Evolutionary conservation across 2,113 vertebrate species (phyloP).

Genomic region (Dasyurus viverrinus): DNA sequence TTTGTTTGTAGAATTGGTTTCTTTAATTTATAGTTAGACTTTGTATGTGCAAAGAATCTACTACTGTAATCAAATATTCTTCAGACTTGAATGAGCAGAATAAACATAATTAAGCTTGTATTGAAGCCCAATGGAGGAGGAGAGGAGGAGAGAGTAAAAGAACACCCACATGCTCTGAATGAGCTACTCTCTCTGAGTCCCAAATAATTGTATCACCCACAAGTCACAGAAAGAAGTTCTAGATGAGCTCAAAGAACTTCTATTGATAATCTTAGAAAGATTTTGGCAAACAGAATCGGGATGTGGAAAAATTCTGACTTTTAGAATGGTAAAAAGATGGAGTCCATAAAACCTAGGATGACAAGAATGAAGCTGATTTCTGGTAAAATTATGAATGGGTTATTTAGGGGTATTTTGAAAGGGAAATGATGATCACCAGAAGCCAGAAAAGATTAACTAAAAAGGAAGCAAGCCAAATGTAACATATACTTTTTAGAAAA

Average conservation of each 20-base stretch:
- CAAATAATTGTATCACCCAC: not conserved
- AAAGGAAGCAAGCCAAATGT: not conserved
- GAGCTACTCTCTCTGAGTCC: not conserved
- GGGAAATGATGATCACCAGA: not conserved
- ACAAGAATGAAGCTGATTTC: not conserved
- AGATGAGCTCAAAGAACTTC: not conserved
- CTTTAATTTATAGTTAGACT: not conserved
- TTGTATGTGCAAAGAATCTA: not conserved
- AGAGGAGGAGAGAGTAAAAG: not conserved
- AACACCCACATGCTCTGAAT: not conserved
- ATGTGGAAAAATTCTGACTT: not conserved
- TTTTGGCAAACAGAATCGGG: not conserved
- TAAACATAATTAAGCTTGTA: not conserved
- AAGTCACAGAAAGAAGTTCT: not conserved
- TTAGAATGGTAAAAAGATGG: not conserved
- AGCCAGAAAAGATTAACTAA: not conserved
- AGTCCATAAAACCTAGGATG: not conserved
- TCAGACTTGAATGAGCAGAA: not conserved
- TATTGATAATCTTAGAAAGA: not conserved
- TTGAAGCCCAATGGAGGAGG: too few species aligned
- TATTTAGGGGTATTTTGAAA: not conserved
- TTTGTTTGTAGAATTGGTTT: not conserved
- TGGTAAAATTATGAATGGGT: not conserved
- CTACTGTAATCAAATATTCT: not conserved
- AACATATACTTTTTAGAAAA: not conserved